Base-by-base conservation (phyloP, 2,113 vertebrate genomes). In the Malurus elegans region DNA sequence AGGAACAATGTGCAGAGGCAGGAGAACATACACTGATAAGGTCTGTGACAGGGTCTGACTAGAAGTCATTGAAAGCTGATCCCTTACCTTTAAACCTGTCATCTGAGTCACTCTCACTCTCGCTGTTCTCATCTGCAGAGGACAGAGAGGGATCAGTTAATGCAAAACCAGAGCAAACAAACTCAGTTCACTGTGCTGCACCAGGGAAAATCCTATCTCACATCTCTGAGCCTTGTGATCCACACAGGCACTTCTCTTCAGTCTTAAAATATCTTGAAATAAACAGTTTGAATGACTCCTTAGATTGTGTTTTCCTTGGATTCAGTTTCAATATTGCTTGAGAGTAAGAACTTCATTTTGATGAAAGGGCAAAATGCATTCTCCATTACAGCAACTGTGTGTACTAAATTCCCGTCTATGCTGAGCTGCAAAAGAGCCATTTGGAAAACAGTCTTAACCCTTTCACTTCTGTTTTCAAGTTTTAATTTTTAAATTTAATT, bases 31-130 rank as follows among this genome's bases (percentile, higher is more conserved):
- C 6, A 1, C 10, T 15, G 51, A 34, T 24, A 71, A 89, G 15
- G 38, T 44, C 54, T 50, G 19, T 75, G 72, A 72, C 10, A 62
- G 57, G 13, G 32, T 53, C 38, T 92, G 62, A 34, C 31, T 42
- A 53, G 34, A 56, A 86, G 60, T 28, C 58, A 72, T 42, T 26
- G 53, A 53, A 86, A 51, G 26, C 28, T 57, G 42, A 71, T 50
- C 65, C 66, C 99, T 99, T 97, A 99, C 99, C 99, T 99, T 99
- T 99, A 98, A 99, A 99, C 85, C 99, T 98, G 98, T 99, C 99
- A 40, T 99, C 99, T 24, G 99, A 99, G 98, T 99, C 99, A 45
- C 99, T 99, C 98, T 99, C 99, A 60, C 99, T 99, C 97, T 99
- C 99, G 4, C 99, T 99, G 97, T 99, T 99, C 96, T 99, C 99